Base-by-base conservation (phyloP, 2,888 invertebrate genomes). In the Dryomyza anilis region DNA sequence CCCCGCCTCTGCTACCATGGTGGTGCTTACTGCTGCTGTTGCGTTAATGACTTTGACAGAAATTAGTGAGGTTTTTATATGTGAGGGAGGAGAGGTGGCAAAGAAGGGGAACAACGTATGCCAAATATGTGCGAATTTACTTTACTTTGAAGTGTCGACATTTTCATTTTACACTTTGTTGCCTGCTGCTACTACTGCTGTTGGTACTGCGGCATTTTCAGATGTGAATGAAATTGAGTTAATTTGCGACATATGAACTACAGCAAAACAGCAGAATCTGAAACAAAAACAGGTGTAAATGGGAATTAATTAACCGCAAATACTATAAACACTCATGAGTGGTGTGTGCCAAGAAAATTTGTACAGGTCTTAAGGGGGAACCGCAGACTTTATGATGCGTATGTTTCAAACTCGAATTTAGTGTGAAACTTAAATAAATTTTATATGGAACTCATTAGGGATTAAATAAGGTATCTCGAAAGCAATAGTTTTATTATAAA, bases 231-330 rank as follows among this genome's bases (percentile, higher is more conserved):
- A 68, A 67, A 69, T 71, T 52, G 69, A 72, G 75, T 73, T 74
- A 76, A 78, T 78, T 74, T 78, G 77, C 73, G 73, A 75, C 76
- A 73, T 76, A 78, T 74, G 72, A 75, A 69, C 66, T 69, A 64
- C 67, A 67, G 57, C n/a, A n/a, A n/a, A n/a, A n/a, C n/a, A n/a
- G n/a, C n/a, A n/a, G n/a, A n/a, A n/a, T n/a, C n/a, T n/a, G n/a
- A n/a, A n/a, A n/a, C n/a, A n/a, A n/a, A n/a, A 77, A 80, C 81
- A 81, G 81, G 82, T 81, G 79, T 79, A 78, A 81, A 78, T 76
- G 78, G 74, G 76, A 80, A 81, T 80, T 82, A 81, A 81, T 81
- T 82, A 81, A 82, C 81, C 80, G 73, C 75, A 78, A 78, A 78
- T 71, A 76, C 75, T 80, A 78, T 78, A 80, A 78, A 76, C 77